These are phyloP conservation scores for Premnoplex brunnescens DNA, from an alignment of 2,797 vertebrate species.

Conservation along the genomic window DNA sequence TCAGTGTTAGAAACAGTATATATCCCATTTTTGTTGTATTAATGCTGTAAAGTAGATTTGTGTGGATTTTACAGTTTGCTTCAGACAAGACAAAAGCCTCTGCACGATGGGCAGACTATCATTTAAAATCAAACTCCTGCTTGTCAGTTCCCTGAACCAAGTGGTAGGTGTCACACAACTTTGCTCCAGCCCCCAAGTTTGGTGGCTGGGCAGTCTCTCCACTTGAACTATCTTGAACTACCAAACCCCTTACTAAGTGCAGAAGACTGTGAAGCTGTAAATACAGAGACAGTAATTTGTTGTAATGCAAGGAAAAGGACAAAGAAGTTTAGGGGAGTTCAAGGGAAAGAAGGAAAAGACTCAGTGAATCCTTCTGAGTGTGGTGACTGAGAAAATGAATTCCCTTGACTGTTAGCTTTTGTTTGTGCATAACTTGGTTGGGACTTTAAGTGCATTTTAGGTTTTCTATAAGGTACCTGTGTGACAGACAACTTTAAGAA, in stretches of 20 bases:
- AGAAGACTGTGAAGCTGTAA: conserved; percentile 7
- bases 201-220: conserved; percentile 16
- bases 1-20: neutral
- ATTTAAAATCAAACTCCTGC: conserved; percentile 32
- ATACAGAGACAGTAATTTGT: neutral
- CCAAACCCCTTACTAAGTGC: neutral
- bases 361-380: neutral
- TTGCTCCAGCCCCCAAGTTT: conserved; percentile 18
- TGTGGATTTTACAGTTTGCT: conserved; percentile 35
- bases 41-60: neutral
- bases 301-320: neutral
- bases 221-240: neutral
- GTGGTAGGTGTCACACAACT: conserved; percentile 51
- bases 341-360: neutral
- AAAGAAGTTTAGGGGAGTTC: neutral
- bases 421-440: neutral
- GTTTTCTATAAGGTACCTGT: neutral
- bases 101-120: neutral
- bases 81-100: conserved; percentile 26
- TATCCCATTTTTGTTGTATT: neutral
- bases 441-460: neutral
- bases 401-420: neutral
- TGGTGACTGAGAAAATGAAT: neutral
- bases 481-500: neutral
- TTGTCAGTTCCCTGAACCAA: conserved; percentile 24